Percentiles rank a stretch among this genome's conserved stretches.
Evolutionary conservation across 2,888 invertebrate genomes (phyloP).

Genomic region (Pteria penguin): DNA sequence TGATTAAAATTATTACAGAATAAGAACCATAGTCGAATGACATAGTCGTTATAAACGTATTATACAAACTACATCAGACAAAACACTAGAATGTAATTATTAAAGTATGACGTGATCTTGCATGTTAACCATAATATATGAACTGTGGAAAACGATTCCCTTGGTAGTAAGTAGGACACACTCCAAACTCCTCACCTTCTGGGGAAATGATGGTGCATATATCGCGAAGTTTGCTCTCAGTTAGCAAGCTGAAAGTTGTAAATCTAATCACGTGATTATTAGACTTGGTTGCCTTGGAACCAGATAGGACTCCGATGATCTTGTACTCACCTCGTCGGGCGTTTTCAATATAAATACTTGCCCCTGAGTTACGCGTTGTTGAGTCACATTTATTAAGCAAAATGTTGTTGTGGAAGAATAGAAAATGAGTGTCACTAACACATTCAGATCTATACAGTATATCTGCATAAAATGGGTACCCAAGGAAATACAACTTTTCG

Average conservation of each 20-base stretch:
- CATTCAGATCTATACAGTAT: conserved; percentile 67
- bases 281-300: conserved; percentile 53
- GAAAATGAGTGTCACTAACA: conserved; percentile 52
- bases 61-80: too few species aligned
- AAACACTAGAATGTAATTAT: too few species aligned
- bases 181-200: conserved; percentile 58
- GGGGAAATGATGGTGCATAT: conserved; percentile 70
- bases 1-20: too few species aligned
- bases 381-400: conserved; percentile 71
- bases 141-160: too few species aligned
- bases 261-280: conserved; percentile 26
- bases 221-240: conserved; percentile 67
- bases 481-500: conserved; percentile 66
- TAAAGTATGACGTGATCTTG: too few species aligned
- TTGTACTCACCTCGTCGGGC: conserved; percentile 53
- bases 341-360: conserved; percentile 67
- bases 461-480: conserved; percentile 55
- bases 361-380: conserved; percentile 71
- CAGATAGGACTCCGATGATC: conserved; percentile 74
- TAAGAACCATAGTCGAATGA: too few species aligned
- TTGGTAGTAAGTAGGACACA: conserved; percentile 46
- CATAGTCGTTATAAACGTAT: too few species aligned
- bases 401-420: conserved; percentile 63
- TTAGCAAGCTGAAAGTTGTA: conserved; percentile 69
- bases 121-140: too few species aligned